These are phyloP conservation scores for Rhamnusium bicolor DNA, from an alignment of 2,888 invertebrate species.

Conservation along the genomic window DNA sequence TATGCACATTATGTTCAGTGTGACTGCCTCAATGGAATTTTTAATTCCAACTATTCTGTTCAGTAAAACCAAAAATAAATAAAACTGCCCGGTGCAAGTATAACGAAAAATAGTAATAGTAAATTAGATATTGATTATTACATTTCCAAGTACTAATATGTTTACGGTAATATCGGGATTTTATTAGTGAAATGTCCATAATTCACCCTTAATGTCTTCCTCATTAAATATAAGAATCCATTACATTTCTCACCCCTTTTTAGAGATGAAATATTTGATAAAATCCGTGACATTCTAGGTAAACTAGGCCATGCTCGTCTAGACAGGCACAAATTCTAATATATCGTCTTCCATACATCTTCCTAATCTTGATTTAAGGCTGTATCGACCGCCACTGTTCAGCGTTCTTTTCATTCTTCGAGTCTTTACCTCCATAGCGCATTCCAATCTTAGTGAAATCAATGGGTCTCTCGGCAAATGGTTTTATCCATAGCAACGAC, in stretches of 20 bases:
- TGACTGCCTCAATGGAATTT: too few relatives aligned
- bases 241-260: conserved; percentile 23
- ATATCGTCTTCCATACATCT: conserved; percentile 19
- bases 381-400: conserved; percentile 22
- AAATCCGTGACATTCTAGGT: conserved; percentile 14
- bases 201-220: neutral
- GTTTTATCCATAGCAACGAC: neutral
- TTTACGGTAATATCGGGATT: too few relatives aligned
- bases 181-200: neutral
- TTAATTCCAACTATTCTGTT: too few relatives aligned
- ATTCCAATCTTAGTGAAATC: neutral
- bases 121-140: too few relatives aligned
- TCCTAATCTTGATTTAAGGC: conserved; percentile 21
- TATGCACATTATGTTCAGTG: too few relatives aligned
- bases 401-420: conserved; percentile 6
- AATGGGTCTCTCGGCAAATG: neutral
- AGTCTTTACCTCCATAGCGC: neutral
- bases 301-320: conserved; percentile 8
- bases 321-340: conserved; percentile 26
- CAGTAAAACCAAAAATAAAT: too few relatives aligned
- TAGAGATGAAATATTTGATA: conserved; percentile 13
- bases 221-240: conserved; percentile 22
- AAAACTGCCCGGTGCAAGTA: too few relatives aligned
- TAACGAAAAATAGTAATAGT: too few relatives aligned
- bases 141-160: too few relatives aligned